phyloP scores from a whole-genome alignment of 2,113 vertebrate genomes.

The Vimba vimba region DNA sequence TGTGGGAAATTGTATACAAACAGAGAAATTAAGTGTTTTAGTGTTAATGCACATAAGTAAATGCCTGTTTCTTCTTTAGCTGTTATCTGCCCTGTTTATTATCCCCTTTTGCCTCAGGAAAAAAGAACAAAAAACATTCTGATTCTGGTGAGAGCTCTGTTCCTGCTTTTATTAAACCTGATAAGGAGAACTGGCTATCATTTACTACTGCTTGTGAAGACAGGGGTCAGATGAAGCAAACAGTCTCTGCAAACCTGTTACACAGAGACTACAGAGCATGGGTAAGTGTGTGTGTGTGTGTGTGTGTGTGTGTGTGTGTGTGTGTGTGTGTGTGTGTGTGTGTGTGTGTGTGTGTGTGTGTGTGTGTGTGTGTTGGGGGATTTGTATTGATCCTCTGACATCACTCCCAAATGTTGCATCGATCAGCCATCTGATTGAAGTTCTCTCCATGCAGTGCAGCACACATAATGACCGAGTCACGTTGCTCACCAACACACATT shows the following conservation, averaged over 20 bases:
- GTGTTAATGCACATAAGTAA: neutral
- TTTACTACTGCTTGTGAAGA: neutral
- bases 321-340: no score
- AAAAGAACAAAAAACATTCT: neutral
- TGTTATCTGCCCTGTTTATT: neutral
- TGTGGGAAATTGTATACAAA: no score
- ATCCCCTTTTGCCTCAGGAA: neutral
- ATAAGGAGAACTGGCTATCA: neutral
- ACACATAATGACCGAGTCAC: conserved; percentile 54
- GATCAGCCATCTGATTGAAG: conserved; percentile 64
- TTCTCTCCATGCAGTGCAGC: conserved; percentile 56
- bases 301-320: neutral
- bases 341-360: neutral
- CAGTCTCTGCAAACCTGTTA: conserved; percentile 6
- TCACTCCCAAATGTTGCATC: conserved; percentile 61
- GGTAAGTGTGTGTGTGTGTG: neutral
- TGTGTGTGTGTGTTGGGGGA: neutral
- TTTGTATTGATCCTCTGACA: conserved; percentile 50
- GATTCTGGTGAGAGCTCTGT: neutral
- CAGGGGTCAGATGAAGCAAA: conserved; percentile 11
- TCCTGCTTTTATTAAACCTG: neutral
- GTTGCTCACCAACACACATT: conserved; percentile 34
- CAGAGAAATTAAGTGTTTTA: neutral
- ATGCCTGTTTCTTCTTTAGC: neutral
- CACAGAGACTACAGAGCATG: neutral